Evolutionary conservation across 1,140 invertebrate genomes (phyloP), one percentile per base, ranked within the genome.

Genomic region (Tribolium madens): DNA sequence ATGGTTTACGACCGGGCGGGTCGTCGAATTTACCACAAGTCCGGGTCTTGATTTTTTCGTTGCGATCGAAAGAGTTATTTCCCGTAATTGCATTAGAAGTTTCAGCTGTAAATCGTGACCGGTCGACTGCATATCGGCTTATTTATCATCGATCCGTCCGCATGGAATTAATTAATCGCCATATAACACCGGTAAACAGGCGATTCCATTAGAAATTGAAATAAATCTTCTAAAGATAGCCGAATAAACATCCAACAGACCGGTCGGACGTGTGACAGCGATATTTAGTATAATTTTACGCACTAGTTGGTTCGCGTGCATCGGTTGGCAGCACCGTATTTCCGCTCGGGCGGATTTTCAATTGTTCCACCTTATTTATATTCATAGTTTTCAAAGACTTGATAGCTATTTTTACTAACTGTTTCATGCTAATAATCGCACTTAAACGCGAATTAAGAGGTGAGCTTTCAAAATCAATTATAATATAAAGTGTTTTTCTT

Each of bases 261-360:
- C 57, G 57, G 57, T 64, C 5, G 10, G 57, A 64, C 57, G 57
- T 64, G 57, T 64, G 57, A 64, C 57, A 33, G 52, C 14, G 70
- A 73, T 77, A 77, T 77, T 77, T 69, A 53, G 70, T 73, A 73
- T 72, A 64, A 77, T 77, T 77, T 77, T 77, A 47, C 76, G 76
- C 76, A 77, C 72, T 77, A 73, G 70, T 77, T 74, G 70, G 26
- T 74, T 73, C 46, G 73, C 70, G 70, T 68, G 70, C 48, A 48
- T 73, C 33, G 69, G 46, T 48, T 77, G 33, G 70, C 69, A 73
- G 48, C 69, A 52, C 52, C 70, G 70, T 14, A 74, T 77, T 77
- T 77, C 76, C 76, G 76, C 76, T 77, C 76, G 76, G 72, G 76
- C 76, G 76, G 33, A 74, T 77, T 77, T 77, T 73, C 76, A 77